A percentile compares a stretch with the other conserved stretches of the same genome.
Evolutionary conservation across 1,140 invertebrate genomes (phyloP).

Genomic region (Steinernema feltiae): DNA sequence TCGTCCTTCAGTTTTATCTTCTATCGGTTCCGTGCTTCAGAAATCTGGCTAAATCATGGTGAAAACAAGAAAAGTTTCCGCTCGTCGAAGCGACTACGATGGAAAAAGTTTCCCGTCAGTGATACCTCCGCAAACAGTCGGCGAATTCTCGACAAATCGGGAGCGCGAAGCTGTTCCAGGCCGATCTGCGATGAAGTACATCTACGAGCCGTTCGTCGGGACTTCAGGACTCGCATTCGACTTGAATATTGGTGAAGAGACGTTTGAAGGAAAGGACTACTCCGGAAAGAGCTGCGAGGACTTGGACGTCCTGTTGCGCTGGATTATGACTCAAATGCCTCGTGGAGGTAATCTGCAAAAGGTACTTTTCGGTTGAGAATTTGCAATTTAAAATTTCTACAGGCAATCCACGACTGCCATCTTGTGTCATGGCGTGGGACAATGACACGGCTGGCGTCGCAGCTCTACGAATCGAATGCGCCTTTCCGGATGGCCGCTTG

Average conservation of each 20-base stretch:
- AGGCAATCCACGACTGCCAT: not conserved
- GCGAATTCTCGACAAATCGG: not conserved
- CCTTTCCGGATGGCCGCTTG: conserved; percentile 8
- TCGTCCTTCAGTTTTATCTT: too few species aligned
- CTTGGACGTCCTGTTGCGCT: not conserved
- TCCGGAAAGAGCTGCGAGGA: conserved; percentile 1
- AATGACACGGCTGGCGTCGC: not conserved
- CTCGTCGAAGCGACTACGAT: not conserved
- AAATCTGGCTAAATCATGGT: not conserved
- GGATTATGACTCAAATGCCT: not conserved
- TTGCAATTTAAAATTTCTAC: not conserved
- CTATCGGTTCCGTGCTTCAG: not conserved
- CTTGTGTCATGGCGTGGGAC: not conserved
- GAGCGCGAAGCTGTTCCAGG: not conserved
- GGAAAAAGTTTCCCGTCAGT: not conserved
- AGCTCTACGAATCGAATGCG: not conserved
- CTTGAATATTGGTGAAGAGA: not conserved
- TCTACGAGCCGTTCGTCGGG: conserved; percentile 5
- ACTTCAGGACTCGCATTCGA: not conserved
- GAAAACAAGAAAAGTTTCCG: not conserved
- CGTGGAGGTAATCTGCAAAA: conserved; percentile 5
- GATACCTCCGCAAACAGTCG: not conserved
- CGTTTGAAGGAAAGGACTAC: conserved; percentile 5
- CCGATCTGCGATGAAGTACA: not conserved
- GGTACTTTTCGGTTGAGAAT: not conserved